Percentiles rank a stretch among this genome's conserved stretches.
Evolutionary conservation across 2,888 invertebrate genomes (phyloP).

Genomic region (Eumacrocentrus americanus): DNA sequence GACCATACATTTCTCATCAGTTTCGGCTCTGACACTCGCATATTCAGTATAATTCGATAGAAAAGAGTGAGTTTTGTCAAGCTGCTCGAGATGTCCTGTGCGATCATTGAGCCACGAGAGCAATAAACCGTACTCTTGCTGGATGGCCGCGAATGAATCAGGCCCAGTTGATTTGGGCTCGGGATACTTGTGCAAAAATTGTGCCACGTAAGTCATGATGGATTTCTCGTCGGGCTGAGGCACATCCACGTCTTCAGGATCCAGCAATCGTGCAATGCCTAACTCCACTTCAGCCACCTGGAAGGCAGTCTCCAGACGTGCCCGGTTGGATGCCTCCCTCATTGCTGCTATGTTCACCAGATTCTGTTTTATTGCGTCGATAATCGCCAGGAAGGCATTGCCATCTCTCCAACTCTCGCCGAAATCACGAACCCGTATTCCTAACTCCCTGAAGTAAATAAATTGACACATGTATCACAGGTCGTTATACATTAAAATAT

Average conservation of each 20-base stretch:
- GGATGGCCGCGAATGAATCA: slow-evolving; percentile 77
- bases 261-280: slow-evolving; percentile 88
- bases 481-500: too few relatives aligned
- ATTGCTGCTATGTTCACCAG: slow-evolving; percentile 87
- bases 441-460: slow-evolving; percentile 72
- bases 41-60: slow-evolving; percentile 82
- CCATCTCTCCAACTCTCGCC: slow-evolving; percentile 97
- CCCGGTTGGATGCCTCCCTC: slow-evolving; percentile 77
- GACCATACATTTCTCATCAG: slow-evolving; percentile 73
- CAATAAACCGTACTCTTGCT: slow-evolving; percentile 81
- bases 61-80: slow-evolving; percentile 76
- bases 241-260: slow-evolving; percentile 96
- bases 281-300: slow-evolving; percentile 89
- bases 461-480: background rate
- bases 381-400: slow-evolving; percentile 91
- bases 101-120: slow-evolving; percentile 83
- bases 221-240: slow-evolving; percentile 96
- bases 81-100: slow-evolving; percentile 76
- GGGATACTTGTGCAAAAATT: slow-evolving; percentile 94
- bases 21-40: slow-evolving; percentile 76
- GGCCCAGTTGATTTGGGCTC: slow-evolving; percentile 80
- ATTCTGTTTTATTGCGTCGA: slow-evolving; percentile 93
- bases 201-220: slow-evolving; percentile 98
- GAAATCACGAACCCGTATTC: slow-evolving; percentile 90
- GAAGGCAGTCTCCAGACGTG: slow-evolving; percentile 90